Percentiles rank a stretch among this genome's conserved stretches.
Conservation (phyloP, 1,140 invertebrate species). For the Trypoxylus dichotomus region DNA sequence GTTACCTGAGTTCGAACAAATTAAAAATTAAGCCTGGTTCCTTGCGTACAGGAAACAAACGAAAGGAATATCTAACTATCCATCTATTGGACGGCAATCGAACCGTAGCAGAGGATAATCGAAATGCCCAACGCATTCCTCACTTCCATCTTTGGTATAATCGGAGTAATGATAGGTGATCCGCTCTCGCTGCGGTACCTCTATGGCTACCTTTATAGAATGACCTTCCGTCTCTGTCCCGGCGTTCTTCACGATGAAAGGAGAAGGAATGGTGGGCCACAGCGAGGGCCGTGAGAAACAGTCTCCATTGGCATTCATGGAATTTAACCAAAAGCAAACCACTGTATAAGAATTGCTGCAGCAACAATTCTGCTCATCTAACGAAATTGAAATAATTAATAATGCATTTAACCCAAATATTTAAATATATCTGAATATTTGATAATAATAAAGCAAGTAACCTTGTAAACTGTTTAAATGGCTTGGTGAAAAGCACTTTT, state of each 20-base stretch:
- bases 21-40: neutral
- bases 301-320: neutral
- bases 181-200: neutral
- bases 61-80: neutral
- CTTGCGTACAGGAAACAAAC: neutral
- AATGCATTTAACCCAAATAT: too few relatives aligned
- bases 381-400: too few relatives aligned
- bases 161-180: conserved; percentile 23
- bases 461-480: too few relatives aligned
- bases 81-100: neutral
- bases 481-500: too few relatives aligned
- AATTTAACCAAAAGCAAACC: conserved; percentile 15
- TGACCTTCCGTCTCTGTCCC: neutral
- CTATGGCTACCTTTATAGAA: neutral
- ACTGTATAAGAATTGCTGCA: neutral
- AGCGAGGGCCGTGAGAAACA: neutral
- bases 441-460: too few relatives aligned
- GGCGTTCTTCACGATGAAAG: neutral
- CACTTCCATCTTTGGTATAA: conserved; percentile 18
- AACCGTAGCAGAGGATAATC: conserved; percentile 3
- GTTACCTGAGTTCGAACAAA: neutral
- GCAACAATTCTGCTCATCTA: neutral
- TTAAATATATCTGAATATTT: too few relatives aligned
- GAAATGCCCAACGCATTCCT: conserved; percentile 14
- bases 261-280: neutral